These are phyloP conservation scores for Tryphoninae sp. DNA, from an alignment of 2,888 invertebrate genomes.

Conservation along the genomic window DNA sequence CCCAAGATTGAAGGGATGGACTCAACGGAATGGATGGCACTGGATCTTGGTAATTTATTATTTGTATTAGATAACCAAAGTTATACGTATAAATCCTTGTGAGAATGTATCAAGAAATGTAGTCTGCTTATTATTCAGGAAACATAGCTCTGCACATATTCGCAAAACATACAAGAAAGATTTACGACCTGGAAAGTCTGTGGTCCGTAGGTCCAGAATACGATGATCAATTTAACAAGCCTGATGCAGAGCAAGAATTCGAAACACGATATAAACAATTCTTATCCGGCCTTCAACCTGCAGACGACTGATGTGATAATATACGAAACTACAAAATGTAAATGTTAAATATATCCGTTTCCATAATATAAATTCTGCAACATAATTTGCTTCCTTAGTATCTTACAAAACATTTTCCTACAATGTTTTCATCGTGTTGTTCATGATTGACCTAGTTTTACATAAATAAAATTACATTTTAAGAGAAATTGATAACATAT, in stretches of 20 bases:
- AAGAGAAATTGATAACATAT: too few species aligned
- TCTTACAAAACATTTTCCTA: too few species aligned
- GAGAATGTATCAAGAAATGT: neutral
- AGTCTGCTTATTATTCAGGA: conserved; percentile 81
- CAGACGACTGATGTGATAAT: conserved; percentile 72
- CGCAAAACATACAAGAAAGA: conserved; percentile 85
- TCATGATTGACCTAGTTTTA: too few species aligned
- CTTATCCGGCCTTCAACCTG: conserved; percentile 85
- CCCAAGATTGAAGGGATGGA: conserved; percentile 90
- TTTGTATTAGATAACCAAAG: neutral
- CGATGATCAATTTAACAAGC: conserved; percentile 87
- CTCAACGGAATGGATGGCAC: conserved; percentile 92
- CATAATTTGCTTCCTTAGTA: too few species aligned
- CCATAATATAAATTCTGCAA: neutral
- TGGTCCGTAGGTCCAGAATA: conserved; percentile 94
- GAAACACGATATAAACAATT: conserved; percentile 87
- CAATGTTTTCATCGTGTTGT: too few species aligned
- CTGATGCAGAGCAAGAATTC: conserved; percentile 85
- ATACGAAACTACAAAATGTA: neutral
- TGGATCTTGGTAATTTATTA: conserved; percentile 89
- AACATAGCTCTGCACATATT: conserved; percentile 96
- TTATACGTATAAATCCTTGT: neutral
- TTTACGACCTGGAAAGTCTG: conserved; percentile 94
- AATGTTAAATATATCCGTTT: neutral
- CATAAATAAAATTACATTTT: too few species aligned